phyloP scores from a whole-genome alignment of 2,797 vertebrate genomes.

The Martes flavigula region DNA sequence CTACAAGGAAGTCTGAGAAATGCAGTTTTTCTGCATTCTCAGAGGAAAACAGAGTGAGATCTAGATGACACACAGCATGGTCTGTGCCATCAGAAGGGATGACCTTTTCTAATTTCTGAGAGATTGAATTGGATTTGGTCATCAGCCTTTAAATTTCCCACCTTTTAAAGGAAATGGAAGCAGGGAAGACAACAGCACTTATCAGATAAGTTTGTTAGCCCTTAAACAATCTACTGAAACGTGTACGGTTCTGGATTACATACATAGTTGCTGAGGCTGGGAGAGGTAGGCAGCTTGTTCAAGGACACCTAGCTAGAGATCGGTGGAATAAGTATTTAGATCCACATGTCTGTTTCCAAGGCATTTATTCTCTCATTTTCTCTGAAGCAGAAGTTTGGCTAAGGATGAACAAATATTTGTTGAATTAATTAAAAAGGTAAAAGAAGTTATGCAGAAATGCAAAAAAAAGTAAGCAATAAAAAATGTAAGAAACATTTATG shows the following conservation, averaged over 20 bases:
- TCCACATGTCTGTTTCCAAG: neutral
- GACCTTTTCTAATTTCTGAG: neutral
- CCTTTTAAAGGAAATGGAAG: neutral
- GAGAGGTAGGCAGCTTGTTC: neutral
- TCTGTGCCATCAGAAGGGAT: neutral
- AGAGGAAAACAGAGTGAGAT: neutral
- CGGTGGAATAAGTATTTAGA: neutral
- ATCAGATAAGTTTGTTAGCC: neutral
- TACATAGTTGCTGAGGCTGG: neutral
- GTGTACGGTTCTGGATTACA: neutral
- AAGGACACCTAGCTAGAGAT: neutral
- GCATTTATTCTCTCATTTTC: neutral
- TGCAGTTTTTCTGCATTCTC: neutral
- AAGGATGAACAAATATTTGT: slow-evolving; percentile 11
- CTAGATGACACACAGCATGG: too few relatives aligned
- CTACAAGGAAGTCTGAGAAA: neutral
- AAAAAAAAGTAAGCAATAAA: slow-evolving; percentile 27
- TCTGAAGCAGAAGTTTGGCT: neutral
- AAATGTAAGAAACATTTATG: neutral
- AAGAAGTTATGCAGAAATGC: neutral
- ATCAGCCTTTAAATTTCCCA: neutral
- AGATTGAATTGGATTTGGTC: neutral
- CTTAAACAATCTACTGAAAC: neutral
- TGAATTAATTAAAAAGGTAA: slow-evolving; percentile 9
- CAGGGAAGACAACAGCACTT: neutral